These are phyloP conservation scores for Trichosurus vulpecula DNA, from an alignment of 2,797 vertebrate species.

Conservation along the genomic window DNA sequence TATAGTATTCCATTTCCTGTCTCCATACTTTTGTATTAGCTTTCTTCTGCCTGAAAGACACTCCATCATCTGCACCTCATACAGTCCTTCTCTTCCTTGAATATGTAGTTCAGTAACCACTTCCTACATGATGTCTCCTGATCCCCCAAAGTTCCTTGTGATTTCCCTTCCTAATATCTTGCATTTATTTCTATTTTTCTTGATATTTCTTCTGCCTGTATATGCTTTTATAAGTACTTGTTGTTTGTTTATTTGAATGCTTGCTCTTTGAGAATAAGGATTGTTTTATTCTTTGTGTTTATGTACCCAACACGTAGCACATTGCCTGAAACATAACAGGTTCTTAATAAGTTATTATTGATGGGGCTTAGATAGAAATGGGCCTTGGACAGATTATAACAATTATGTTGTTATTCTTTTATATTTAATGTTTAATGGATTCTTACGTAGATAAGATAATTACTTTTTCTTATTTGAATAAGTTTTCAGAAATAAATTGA, in stretches of 20 bases:
- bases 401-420: neutral
- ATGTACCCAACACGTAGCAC: neutral
- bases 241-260: neutral
- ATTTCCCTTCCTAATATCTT: neutral
- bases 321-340: neutral
- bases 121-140: neutral
- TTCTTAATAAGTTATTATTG: neutral
- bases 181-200: neutral
- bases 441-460: neutral
- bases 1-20: neutral
- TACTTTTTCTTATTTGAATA: neutral
- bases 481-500: neutral
- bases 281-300: neutral
- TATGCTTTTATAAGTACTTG: neutral
- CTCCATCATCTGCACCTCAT: neutral
- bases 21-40: neutral
- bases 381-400: neutral
- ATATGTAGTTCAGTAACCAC: neutral
- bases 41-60: neutral
- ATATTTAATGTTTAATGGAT: neutral
- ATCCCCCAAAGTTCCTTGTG: neutral
- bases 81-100: neutral
- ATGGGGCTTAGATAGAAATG: neutral
- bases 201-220: neutral
- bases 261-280: neutral